phyloP scores from a whole-genome alignment of 2,797 vertebrate genomes.

The Poecile montanus region DNA sequence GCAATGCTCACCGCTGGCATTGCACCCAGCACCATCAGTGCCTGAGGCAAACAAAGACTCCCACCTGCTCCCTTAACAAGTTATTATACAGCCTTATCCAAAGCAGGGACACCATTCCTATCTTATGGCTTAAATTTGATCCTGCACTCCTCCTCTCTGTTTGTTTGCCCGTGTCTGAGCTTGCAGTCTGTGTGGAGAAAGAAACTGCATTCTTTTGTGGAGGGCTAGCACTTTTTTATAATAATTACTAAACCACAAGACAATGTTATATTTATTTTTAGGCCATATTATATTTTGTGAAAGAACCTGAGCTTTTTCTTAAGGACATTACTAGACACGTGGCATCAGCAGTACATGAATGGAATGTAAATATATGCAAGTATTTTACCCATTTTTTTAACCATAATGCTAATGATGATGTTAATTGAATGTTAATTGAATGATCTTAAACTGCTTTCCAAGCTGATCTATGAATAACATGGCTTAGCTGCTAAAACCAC shows the following conservation, averaged over 20 bases:
- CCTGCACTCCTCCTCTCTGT: background rate
- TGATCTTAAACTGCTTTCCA: background rate
- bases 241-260: background rate
- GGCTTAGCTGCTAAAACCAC: background rate
- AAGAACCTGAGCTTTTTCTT: background rate
- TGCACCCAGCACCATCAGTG: accelerated
- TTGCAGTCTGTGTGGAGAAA: background rate
- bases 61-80: background rate
- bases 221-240: background rate
- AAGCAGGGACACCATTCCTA: background rate
- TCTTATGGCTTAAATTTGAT: background rate
- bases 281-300: background rate
- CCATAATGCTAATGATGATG: background rate
- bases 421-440: background rate
- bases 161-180: background rate
- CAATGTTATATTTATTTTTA: background rate
- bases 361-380: background rate
- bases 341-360: background rate
- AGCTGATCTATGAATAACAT: background rate
- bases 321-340: background rate
- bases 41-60: background rate
- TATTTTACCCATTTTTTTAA: background rate
- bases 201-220: background rate
- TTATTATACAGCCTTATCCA: background rate
- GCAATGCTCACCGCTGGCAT: accelerated